Evolutionary conservation across 64 coral and sea anemone genomes (phyloP), one percentile per base, ranked within the genome.

Genomic region (Porites australiensis): DNA sequence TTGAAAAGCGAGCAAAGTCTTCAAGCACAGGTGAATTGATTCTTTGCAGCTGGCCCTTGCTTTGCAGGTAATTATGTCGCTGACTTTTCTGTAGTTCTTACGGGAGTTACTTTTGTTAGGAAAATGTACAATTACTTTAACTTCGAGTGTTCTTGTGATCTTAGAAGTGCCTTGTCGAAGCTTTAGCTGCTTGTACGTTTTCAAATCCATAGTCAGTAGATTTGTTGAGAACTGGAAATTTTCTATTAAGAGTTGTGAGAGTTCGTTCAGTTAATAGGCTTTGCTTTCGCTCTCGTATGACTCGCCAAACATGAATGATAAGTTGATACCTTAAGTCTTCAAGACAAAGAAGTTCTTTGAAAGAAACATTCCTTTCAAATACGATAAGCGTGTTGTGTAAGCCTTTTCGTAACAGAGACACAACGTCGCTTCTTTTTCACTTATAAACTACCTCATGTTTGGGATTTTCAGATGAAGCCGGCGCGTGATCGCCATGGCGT

Each of bases 1-100:
- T 37, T 37, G 27, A 59, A 67, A 27, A 69, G 14, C 14, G 81
- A 13, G 69, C 50, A 51, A 13, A 63, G 51, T 46, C 44, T 8
- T 11, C 13, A 22, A 69, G 23, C 19, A 6, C 62, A 84, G 81
- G 81, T 84, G 69, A 68, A 84, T 69, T 63, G 52, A 9, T 64
- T 16, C 16, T 43, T 64, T 64, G 44, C 46, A 80, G 8, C 44
- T 47, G 5, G 13, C 8, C 44, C 60, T 13, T 82, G 61, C 9
- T 37, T 37, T 37, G 27, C 27, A 44, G 4, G 57, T 53, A 57
- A 53, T 57, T 14, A 44, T 60, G 13, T 13, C 2, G 8, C 20
- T 13, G 8, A 55, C 4, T 78, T 78, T 55, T 23, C 2, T n/a
- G 9, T 55, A 55, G 50, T 11, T 55, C 9, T 57, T 23, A 51